Evolutionary conservation across 2,888 invertebrate species (phyloP), one percentile per base, ranked within the genome.

Genomic region (Rhaphigaster nebulosa): DNA sequence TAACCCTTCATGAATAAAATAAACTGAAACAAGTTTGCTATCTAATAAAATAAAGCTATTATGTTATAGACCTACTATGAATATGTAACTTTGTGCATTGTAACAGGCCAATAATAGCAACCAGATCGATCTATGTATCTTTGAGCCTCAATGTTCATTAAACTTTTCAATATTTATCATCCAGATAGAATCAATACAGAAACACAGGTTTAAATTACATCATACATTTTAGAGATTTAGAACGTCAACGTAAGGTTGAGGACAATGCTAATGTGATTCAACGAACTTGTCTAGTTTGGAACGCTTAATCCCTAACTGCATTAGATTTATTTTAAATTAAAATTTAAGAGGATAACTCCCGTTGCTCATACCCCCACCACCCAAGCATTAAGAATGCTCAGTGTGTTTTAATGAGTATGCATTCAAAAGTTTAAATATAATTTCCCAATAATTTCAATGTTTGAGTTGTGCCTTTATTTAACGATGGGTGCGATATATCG

Each of bases 41-140:
- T 12, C 60, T 60, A 29, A 60, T 29, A 13, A 60, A n/a, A 60
- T 29, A 60, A 60, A 29, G n/a, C n/a, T n/a, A 12, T 60, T 60
- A 60, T 1, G 29, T 29, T n/a, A n/a, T 29, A 3, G n/a, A 10
- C 8, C 12, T n/a, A 18, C 29, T 10, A 60, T 60, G 60, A 60
- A 60, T 60, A 60, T 29, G n/a, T 60, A 60, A 60, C 60, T n/a
- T 60, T 15, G 29, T 60, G 60, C 29, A 60, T 60, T 60, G 13
- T n/a, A 12, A 60, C 13, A 26, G 56, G 56, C 60, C 29, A 60
- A 60, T 60, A 60, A 60, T n/a, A n/a, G 60, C n/a, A 60, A 12
- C 60, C 60, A n/a, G n/a, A 60, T 60, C 60, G 60, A 60, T 60
- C 60, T 29, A 60, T 60, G 60, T 60, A 60, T n/a, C 29, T 60